Base-by-base conservation (phyloP, 37 sponge, comb jelly and placozoan species). In the Hexactinellida sp. region DNA sequence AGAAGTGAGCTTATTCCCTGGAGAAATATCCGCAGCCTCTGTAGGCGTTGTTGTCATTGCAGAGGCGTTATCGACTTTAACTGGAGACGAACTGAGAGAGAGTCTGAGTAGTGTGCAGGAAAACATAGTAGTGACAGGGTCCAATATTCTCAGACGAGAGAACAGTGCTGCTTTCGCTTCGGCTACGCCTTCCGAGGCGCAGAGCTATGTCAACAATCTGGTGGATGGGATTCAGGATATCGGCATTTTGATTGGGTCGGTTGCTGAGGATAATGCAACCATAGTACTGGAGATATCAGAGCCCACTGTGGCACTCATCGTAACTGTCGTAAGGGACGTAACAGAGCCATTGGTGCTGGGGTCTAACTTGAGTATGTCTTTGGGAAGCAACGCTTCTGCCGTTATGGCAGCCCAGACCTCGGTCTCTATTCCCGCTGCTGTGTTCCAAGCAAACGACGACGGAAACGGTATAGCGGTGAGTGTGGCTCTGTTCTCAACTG, bases 311-410 rank as follows among this genome's bases (percentile, higher is more conserved):
- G 76, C 76, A 25, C 76, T 63, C 5, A 63, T 63, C 76, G 76
- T 63, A 10, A 63, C 76, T 5, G 3, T 63, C 5, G 76, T 32
- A n/a, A 23, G 30, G 21, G 76, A 28, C 76, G 34, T 3, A 23
- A 28, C 34, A 63, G 76, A 63, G 13, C 76, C 76, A 63, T 63
- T 63, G 76, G 76, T 63, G 13, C 76, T 63, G 34, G 76, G 76
- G 25, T 63, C 76, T n/a, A 63, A 63, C 34, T 23, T 63, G 1
- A 32, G 32, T 23, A 63, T 63, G 76, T 7, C 76, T n/a, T 7
- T n/a, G 25, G 76, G 76, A 28, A 1, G 5, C 21, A n/a, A n/a
- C 13, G 34, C 76, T 25, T 63, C 76, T 25, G 76, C 76, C 3
- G 28, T 63, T 5, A 63, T 63, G 30, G 76, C 76, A 32, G 76